Base-by-base conservation (phyloP, 2,888 invertebrate species). In the Cloeon dipterum region DNA sequence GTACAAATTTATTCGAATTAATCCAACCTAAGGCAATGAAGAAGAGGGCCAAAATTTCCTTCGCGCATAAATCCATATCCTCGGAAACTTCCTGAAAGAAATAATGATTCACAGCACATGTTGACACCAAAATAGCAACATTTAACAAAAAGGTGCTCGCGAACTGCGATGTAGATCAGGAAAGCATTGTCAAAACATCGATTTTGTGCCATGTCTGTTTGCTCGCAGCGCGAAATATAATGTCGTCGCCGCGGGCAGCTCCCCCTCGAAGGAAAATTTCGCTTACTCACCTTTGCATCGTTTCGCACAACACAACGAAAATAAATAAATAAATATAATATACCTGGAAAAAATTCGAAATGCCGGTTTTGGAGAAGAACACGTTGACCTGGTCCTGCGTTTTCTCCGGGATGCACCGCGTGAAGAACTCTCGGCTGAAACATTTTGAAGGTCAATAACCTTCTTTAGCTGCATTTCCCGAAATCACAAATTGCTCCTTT, bases 41-140 rank as follows among this genome's bases (percentile, higher is more conserved):
- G 42, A 65, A 61, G 40, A 73, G 55, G 46, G 66, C 67, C 23
- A 69, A 45, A 39, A 74, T 59, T 49, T 72, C 67, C 37, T 46
- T 49, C 66, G 69, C 70, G 16, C 65, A 65, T 4, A 60, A 50
- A 41, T 63, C 55, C 26, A 74, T 50, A 52, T 74, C 74, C 46
- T 65, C 64, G 3, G 65, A 56, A 3, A 65, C 63, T 52, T 70
- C 67, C 65, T 70, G 51, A 42, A 61, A 60, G 39, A 39, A 41
- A 40, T 33, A 36, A n/a, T n/a, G n/a, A n/a, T n/a, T n/a, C n/a
- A n/a, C n/a, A n/a, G n/a, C n/a, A n/a, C n/a, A n/a, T n/a, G n/a
- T n/a, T n/a, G n/a, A n/a, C n/a, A n/a, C n/a, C n/a, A n/a, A n/a
- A n/a, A n/a, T n/a, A n/a, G n/a, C n/a, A n/a, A n/a, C n/a, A n/a